Conservation (phyloP, 2,113 vertebrate species). For the Pygoscelis adeliae region DNA sequence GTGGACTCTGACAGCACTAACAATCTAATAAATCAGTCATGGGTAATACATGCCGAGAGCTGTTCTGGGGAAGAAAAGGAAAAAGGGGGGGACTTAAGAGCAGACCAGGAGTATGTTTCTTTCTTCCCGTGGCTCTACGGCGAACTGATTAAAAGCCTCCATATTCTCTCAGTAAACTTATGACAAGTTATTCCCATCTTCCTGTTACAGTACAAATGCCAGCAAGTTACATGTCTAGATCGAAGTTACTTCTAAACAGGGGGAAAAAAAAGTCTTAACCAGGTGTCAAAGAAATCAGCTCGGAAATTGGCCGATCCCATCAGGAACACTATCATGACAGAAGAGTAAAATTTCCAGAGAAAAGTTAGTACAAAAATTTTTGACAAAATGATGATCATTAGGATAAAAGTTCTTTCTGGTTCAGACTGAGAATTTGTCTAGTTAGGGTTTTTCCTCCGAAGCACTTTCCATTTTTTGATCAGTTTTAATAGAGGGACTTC, state of each 20-base stretch:
- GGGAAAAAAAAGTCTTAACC: background rate
- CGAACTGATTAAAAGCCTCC: constrained; percentile 10
- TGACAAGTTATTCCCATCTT: background rate
- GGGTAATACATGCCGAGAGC: background rate
- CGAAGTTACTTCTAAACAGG: background rate
- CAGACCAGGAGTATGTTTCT: background rate
- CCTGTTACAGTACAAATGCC: background rate
- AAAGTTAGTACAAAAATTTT: background rate
- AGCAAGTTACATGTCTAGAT: background rate
- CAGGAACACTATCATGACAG: background rate
- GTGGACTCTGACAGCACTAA: background rate
- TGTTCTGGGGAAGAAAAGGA: background rate
- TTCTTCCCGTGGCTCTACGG: background rate
- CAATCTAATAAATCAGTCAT: constrained; percentile 33
- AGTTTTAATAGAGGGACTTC: background rate
- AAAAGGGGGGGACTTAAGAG: background rate
- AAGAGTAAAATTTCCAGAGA: background rate
- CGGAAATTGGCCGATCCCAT: background rate
- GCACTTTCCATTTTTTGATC: background rate
- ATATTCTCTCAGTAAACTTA: background rate
- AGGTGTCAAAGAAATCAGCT: background rate
- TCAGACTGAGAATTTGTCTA: background rate
- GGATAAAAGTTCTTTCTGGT: background rate
- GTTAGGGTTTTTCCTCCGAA: background rate
- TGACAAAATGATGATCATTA: background rate